A percentile compares a stretch with the other conserved stretches of the same genome.
phyloP scores from a whole-genome alignment of 2,113 vertebrate genomes.

The Varanus komodoensis region DNA sequence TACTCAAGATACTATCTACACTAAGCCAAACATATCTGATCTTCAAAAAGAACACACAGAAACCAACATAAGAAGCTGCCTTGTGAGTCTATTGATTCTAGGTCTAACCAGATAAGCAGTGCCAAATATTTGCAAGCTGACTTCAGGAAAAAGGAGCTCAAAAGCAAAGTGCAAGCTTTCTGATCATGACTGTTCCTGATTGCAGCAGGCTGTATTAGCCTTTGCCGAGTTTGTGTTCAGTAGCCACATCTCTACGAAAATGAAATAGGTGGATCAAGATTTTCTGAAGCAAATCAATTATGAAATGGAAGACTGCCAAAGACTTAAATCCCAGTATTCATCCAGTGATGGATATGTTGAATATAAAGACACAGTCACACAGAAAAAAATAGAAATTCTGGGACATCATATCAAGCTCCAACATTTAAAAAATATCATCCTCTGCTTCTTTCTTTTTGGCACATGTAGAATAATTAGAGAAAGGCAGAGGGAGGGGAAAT shows the following conservation, averaged over 20 bases:
- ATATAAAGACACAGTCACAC: no score
- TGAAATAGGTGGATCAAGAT: background rate
- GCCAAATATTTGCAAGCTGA: background rate
- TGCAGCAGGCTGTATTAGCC: background rate
- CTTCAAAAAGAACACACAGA: background rate
- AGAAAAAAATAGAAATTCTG: no score
- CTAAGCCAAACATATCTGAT: background rate
- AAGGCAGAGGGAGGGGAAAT: background rate
- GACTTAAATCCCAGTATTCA: no score
- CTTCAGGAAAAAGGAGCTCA: background rate
- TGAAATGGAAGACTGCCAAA: background rate
- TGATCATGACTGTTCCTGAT: background rate
- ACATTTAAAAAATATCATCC: no score
- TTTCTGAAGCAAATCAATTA: background rate
- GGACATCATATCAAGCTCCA: no score
- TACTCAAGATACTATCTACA: background rate
- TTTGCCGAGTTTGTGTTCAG: background rate
- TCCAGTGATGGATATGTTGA: no score
- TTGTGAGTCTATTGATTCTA: background rate
- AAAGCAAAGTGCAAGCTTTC: background rate
- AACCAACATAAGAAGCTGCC: background rate
- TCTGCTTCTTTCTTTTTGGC: no score
- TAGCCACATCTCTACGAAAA: background rate
- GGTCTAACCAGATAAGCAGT: background rate
- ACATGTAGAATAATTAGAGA: no score